These are phyloP conservation scores for Mobula birostris DNA, from an alignment of 2,113 vertebrate species.

Conservation along the genomic window DNA sequence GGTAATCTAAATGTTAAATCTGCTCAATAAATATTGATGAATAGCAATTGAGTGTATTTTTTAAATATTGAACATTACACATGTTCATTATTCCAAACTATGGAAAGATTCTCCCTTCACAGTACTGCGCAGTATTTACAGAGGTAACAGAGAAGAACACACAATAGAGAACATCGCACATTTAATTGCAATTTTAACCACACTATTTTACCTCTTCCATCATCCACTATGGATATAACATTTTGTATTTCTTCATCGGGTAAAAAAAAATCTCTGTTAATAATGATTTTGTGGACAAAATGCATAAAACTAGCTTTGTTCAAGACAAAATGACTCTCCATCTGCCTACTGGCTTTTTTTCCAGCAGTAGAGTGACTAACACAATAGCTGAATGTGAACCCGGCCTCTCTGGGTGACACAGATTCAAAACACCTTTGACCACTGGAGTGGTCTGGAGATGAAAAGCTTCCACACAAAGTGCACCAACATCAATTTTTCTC, in stretches of 20 bases:
- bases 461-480: not conserved
- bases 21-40: conserved; percentile 33
- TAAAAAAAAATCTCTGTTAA: not conserved
- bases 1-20: conserved; percentile 28
- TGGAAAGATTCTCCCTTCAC: too few relatives aligned
- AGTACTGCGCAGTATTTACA: not conserved
- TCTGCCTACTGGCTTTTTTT: not conserved
- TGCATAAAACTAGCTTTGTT: not conserved
- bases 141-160: not conserved
- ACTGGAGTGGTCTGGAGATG: not conserved
- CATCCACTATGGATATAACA: not conserved
- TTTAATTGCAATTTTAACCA: not conserved
- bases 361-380: not conserved
- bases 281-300: not conserved
- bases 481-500: not conserved
- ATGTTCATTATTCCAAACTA: not conserved
- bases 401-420: not conserved
- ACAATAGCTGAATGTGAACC: not conserved
- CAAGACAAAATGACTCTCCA: not conserved
- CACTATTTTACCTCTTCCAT: too few relatives aligned
- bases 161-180: not conserved
- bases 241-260: not conserved
- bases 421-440: not conserved
- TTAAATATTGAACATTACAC: conserved; percentile 30
- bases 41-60: not conserved